Base-by-base conservation (phyloP, 1,140 invertebrate genomes). In the Periplaneta americana region DNA sequence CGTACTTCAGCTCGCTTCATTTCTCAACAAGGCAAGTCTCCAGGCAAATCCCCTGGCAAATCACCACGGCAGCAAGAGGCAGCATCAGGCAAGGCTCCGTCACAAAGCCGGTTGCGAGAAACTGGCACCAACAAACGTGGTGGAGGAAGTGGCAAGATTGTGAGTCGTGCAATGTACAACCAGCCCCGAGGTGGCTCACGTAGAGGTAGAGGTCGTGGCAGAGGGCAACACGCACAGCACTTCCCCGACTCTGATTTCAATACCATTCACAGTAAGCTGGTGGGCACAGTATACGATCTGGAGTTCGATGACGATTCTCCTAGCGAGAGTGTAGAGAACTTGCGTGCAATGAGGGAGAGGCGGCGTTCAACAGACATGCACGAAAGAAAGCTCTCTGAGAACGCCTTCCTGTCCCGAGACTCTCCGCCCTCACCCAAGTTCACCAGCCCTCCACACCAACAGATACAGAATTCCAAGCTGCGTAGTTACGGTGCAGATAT, bases 201-300 rank as follows among this genome's bases (percentile, higher is more conserved):
- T 80, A 88, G 93, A 81, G 94, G 94, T 9, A 88, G 94, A 32
- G 94, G 95, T 32, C 89, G 94, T 81, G 94, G 94, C 18, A 90
- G 94, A 80, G 93, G 93, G 85, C 89, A 87, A 85, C 90, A 31
- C 39, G 80, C 83, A 34, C 85, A 18, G 80, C 87, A 84, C 84
- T 86, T 85, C 83, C 87, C 81, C 84, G 86, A 87, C 85, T 88
- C 84, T 81, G 75, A 86, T 77, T 85, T 88, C 33, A 89, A 91
- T 76, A 91, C 90, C 0, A 94, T 94, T 74, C 92, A 93, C 80
- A 95, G 93, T 85, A 95, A 95, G 87, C 89, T 97, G 34, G 93
- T 93, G 6, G 96, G 96, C 4, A 97, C 96, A 1, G 96, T 97
- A 1, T 97, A 96, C 83, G 95, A 96, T 85, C 92, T 96, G 84